These are phyloP conservation scores for Lithobates sylvaticus DNA, from an alignment of 2,797 vertebrate genomes.

Conservation along the genomic window DNA sequence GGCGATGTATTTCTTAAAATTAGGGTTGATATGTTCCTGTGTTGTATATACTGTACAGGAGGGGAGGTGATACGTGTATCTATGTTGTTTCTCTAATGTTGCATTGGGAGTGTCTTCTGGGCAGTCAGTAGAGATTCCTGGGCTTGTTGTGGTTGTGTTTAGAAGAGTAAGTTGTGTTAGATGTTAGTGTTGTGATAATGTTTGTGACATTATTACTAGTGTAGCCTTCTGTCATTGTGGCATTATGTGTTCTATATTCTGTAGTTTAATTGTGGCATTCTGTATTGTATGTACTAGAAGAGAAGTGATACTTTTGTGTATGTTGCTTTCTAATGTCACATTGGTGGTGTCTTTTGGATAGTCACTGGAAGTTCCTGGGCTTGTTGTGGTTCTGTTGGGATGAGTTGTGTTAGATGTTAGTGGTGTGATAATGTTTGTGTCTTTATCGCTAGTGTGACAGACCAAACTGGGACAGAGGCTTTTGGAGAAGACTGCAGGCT, in stretches of 20 bases:
- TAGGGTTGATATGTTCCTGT: too few relatives aligned
- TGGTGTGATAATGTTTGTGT: neutral
- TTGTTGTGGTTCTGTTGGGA: neutral
- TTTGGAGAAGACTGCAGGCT: too few relatives aligned
- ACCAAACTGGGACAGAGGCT: too few relatives aligned
- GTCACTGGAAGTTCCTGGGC: neutral
- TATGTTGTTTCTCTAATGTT: neutral
- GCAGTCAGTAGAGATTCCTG: neutral
- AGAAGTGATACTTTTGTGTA: too few relatives aligned
- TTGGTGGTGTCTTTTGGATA: neutral
- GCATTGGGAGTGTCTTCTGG: neutral
- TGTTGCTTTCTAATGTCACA: neutral
- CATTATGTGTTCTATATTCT: neutral
- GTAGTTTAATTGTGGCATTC: neutral
- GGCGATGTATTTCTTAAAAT: too few relatives aligned
- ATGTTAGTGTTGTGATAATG: neutral
- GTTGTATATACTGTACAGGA: neutral
- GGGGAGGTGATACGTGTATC: neutral
- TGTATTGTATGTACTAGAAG: too few relatives aligned
- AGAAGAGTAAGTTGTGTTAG: neutral
- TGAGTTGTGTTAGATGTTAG: neutral
- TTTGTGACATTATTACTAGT: neutral
- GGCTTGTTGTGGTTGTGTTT: neutral
- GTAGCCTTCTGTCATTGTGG: neutral
- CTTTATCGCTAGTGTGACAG: neutral